Percentiles rank a stretch among this genome's conserved stretches.
Conservation (phyloP, 2,113 vertebrate species). For the Rhizomys pruinosus region DNA sequence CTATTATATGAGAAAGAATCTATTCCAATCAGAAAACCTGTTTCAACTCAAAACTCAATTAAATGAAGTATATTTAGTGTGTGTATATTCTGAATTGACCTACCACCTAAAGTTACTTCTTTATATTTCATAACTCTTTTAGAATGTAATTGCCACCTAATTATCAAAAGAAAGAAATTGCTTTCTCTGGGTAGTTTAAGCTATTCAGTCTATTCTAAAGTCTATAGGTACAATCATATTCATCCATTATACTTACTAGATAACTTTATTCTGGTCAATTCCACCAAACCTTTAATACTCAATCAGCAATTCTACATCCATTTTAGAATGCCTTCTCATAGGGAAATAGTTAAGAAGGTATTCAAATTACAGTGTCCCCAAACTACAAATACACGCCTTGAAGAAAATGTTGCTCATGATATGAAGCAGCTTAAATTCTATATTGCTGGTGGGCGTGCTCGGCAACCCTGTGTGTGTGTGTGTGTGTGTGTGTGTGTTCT, state of each 20-base stretch:
- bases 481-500: not conserved
- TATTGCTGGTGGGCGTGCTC: not conserved
- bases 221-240: not conserved
- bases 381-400: slow-evolving; percentile 19
- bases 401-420: slow-evolving; percentile 21
- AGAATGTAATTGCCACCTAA: not conserved
- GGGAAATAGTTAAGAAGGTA: not conserved
- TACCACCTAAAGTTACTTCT: slow-evolving; percentile 30
- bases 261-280: slow-evolving; percentile 9
- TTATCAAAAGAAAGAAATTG: not conserved
- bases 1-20: too few species aligned
- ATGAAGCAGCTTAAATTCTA: not conserved
- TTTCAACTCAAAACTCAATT: too few species aligned
- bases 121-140: slow-evolving; percentile 21
- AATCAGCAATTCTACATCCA: not conserved
- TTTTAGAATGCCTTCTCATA: not conserved
- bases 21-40: too few species aligned
- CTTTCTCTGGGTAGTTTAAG: not conserved
- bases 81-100: too few species aligned
- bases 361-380: not conserved
- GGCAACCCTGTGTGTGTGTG: not conserved
- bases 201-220: not conserved
- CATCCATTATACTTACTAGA: slow-evolving; percentile 1
- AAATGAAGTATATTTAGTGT: too few species aligned
- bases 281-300: slow-evolving; percentile 26